Base-by-base conservation (phyloP, 1,140 invertebrate genomes). In the Epicauta chinensis region DNA sequence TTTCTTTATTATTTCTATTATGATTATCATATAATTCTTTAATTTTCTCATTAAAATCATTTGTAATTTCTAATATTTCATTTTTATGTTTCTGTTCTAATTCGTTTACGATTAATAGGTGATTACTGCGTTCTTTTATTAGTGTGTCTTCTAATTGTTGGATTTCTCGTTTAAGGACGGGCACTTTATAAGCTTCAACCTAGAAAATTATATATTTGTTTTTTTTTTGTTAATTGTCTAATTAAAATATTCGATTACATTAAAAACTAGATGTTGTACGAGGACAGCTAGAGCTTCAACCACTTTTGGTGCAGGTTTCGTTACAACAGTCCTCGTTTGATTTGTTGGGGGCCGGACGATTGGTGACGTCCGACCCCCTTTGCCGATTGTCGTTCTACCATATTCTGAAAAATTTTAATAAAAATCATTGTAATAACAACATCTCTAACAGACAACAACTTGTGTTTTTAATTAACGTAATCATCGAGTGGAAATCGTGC, bases 251-350 rank as follows among this genome's bases (percentile, higher is more conserved):
- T 7, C 39, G 74, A 79, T 78, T 70, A 87, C 84, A 68, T 83
- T 77, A 66, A 78, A 79, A 52, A 83, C 81, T 41, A 86, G 72
- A 68, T 86, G 83, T 63, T 86, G 81, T 36, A 87, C 76, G 23
- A 85, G 75, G 14, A 86, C 77, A 12, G 81, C 81, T 16, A 88
- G 69, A 0, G 83, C 84, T 65, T 86, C 81, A 6, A 83, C 75
- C 16, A 78, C 75, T 6, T 68, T 61, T 16, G 77, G 70, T 32
- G 69, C 60, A 31, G 69, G 68, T 36, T 64, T 51, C 47, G 49
- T 45, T 48, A 51, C 36, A 41, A 48, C 13, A 15, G 54, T 39
- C 53, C 60, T 47, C 13, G 55, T 53, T 56, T 64, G 60, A 39
- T 51, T 49, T n/a, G n/a, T n/a, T 14, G 53, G 63, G 56, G 61